Evolutionary conservation across 2,797 vertebrate species (phyloP).

Genomic region (Pangasius djambal): DNA sequence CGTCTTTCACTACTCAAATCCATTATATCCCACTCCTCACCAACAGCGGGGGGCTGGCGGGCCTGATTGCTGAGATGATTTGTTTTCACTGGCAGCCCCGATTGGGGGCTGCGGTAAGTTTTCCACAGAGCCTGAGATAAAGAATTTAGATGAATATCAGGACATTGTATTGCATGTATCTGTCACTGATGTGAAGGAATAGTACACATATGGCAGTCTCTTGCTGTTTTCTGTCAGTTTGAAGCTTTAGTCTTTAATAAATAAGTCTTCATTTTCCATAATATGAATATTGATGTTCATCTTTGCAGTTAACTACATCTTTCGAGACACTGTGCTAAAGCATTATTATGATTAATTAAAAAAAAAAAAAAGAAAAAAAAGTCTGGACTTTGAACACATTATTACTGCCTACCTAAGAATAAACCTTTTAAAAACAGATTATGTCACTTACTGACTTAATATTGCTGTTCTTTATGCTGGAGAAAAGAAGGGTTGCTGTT

Average conservation of each 20-base stretch:
- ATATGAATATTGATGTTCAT: constrained; percentile 23
- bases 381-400: constrained; percentile 3
- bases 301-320: constrained; percentile 15
- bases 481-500: constrained; percentile 24
- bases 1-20: constrained; percentile 57
- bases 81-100: constrained; percentile 54
- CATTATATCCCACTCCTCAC: constrained; percentile 58
- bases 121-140: constrained; percentile 47
- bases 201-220: constrained; percentile 17
- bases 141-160: constrained; percentile 41
- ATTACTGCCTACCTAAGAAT: neutral
- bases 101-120: constrained; percentile 34
- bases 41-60: constrained; percentile 48
- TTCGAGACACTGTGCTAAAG: constrained; percentile 13
- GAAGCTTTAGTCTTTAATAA: constrained; percentile 37
- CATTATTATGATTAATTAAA: constrained; percentile 3
- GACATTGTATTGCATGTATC: constrained; percentile 34
- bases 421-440: neutral
- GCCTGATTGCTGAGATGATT: constrained; percentile 53
- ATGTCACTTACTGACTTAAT: neutral
- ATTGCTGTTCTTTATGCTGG: neutral
- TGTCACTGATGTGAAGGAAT: constrained; percentile 26
- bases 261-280: constrained; percentile 33
- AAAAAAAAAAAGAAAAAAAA: neutral
- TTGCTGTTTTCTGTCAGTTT: constrained; percentile 21